A percentile compares a stretch with the other conserved stretches of the same genome.
Evolutionary conservation across 2,113 vertebrate genomes (phyloP).

Genomic region (Embiotoca jacksoni): DNA sequence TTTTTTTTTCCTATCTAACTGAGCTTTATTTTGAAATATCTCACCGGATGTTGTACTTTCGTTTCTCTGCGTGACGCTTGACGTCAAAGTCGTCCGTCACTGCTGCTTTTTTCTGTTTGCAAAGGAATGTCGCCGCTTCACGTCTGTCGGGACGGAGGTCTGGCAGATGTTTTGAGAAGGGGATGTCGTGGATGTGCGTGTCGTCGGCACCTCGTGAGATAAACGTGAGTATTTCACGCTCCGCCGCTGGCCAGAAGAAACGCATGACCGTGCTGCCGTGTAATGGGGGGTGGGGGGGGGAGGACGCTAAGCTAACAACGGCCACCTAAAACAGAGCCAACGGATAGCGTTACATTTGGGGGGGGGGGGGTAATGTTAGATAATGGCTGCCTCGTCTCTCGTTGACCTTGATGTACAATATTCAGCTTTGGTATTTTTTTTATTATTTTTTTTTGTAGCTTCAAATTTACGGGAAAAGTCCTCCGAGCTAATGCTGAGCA

Average conservation of each 20-base stretch:
- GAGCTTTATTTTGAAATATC: conserved; percentile 58
- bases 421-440: not conserved
- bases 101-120: conserved; percentile 36
- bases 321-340: conserved; percentile 46
- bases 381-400: conserved; percentile 23
- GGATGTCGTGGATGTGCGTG: conserved; percentile 31
- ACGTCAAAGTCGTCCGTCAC: not conserved
- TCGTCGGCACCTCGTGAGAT: not conserved
- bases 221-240: conserved; percentile 60
- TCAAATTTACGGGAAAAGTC: too few species aligned
- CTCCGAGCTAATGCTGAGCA: conserved; percentile 59
- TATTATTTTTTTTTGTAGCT: too few species aligned
- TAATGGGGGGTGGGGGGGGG: not conserved
- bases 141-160: conserved; percentile 43
- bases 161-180: conserved; percentile 58
- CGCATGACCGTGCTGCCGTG: too few species aligned
- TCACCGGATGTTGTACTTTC: conserved; percentile 8
- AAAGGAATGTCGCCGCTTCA: conserved; percentile 66
- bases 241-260: too few species aligned
- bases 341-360: conserved; percentile 60
- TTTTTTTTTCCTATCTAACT: not conserved
- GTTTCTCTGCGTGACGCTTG: not conserved
- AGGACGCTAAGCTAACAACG: conserved; percentile 72
- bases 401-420: not conserved
- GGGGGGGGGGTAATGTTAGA: conserved; percentile 8